These are phyloP conservation scores for Tupaia chinensis DNA, from an alignment of 2,113 vertebrate genomes.

Conservation along the genomic window DNA sequence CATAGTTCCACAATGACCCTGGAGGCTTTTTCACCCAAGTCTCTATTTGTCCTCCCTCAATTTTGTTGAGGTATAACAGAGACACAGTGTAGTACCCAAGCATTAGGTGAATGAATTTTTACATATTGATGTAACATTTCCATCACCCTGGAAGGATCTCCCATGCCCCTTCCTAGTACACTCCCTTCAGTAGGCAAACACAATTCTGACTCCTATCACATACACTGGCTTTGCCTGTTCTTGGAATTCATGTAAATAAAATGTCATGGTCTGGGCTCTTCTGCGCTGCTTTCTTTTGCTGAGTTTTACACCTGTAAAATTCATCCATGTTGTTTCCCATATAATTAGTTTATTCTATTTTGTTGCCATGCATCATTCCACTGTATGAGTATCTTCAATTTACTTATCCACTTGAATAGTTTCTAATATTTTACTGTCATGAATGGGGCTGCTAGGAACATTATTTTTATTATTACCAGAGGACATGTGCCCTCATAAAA, in stretches of 20 bases:
- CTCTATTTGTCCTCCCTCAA: neutral
- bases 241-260: neutral
- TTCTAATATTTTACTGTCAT: neutral
- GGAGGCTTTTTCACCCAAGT: neutral
- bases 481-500: too few relatives aligned
- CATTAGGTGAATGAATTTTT: neutral
- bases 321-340: neutral
- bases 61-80: neutral
- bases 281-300: neutral
- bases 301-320: neutral
- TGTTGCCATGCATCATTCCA: neutral
- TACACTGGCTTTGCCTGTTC: neutral
- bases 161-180: neutral
- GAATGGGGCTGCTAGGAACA: neutral
- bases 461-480: neutral
- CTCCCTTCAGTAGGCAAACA: neutral
- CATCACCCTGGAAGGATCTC: neutral
- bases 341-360: neutral
- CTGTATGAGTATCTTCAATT: neutral
- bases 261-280: neutral
- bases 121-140: neutral
- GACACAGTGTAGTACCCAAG: neutral
- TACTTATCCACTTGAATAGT: neutral
- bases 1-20: neutral
- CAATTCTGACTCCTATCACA: neutral